Conservation (phyloP, 1,140 invertebrate genomes). For the Pseudomyrmex gracilis region DNA sequence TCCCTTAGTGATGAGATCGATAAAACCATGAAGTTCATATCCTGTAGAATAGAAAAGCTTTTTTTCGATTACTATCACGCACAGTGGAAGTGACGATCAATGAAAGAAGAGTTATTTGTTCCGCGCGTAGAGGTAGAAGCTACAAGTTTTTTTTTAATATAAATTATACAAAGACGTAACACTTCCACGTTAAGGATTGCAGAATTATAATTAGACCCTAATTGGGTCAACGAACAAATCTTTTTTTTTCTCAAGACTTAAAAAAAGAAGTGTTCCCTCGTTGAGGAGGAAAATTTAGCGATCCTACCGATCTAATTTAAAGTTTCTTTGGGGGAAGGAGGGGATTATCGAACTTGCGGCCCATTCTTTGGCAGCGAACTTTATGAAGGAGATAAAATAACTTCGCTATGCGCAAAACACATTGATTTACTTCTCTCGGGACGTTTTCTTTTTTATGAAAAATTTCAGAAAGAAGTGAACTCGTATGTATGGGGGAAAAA, state of each 20-base stretch:
- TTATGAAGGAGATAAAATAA: slow-evolving; percentile 46
- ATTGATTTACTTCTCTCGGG: slow-evolving; percentile 51
- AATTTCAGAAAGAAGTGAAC: not conserved
- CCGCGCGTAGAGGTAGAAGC: not conserved
- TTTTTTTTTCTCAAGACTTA: not conserved
- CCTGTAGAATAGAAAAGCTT: slow-evolving; percentile 35
- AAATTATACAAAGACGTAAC: not conserved
- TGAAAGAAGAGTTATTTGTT: slow-evolving; percentile 42
- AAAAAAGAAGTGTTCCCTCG: not conserved
- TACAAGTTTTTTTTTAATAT: not conserved
- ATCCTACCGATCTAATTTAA: slow-evolving; percentile 66
- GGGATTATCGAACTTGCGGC: slow-evolving; percentile 24
- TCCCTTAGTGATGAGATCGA: slow-evolving; percentile 49
- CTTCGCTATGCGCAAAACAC: slow-evolving; percentile 46
- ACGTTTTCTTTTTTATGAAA: slow-evolving; percentile 3
- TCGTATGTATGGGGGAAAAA: not conserved
- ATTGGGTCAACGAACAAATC: slow-evolving; percentile 6
- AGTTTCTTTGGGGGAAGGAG: slow-evolving; percentile 34
- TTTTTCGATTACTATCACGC: slow-evolving; percentile 40
- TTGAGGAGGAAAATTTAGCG: slow-evolving; percentile 28
- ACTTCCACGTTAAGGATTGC: not conserved
- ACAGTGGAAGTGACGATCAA: slow-evolving; percentile 27
- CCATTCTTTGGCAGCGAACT: slow-evolving; percentile 12
- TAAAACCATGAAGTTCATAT: slow-evolving; percentile 53
- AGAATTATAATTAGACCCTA: slow-evolving; percentile 1